Percentiles rank a stretch among this genome's conserved stretches.
These are phyloP conservation scores for Calosoma granatense DNA, from an alignment of 1,140 invertebrate genomes.

Conservation along the genomic window DNA sequence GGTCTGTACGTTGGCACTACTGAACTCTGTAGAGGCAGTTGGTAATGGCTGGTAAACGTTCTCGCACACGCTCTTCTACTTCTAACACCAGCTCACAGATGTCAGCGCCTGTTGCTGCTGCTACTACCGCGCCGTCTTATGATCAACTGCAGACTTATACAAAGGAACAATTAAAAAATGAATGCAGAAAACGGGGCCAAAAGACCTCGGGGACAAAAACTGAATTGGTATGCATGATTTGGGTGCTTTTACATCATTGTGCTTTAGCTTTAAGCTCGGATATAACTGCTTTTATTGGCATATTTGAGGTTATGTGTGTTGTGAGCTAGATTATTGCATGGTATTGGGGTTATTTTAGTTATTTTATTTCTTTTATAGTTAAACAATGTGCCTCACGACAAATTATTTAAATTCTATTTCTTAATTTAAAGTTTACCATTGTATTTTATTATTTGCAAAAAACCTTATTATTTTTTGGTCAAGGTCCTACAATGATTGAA, in stretches of 20 bases:
- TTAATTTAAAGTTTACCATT: too few species aligned
- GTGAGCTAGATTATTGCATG: too few species aligned
- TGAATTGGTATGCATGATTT: conserved; percentile 42
- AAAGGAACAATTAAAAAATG: conserved; percentile 48
- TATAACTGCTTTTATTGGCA: conserved; percentile 9
- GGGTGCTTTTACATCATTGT: conserved; percentile 14
- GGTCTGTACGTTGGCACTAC: not conserved
- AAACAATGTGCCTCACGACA: too few species aligned
- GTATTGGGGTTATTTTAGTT: too few species aligned
- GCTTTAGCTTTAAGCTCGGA: conserved; percentile 13
- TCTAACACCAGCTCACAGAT: not conserved
- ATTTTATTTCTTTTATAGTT: too few species aligned
- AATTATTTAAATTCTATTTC: too few species aligned
- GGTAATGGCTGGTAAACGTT: not conserved
- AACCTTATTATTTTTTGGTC: too few species aligned
- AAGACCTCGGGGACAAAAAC: conserved; percentile 49
- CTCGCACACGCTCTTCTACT: not conserved
- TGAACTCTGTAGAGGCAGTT: not conserved
- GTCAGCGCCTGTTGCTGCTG: not conserved
- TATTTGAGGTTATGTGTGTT: not conserved
- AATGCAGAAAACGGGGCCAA: conserved; percentile 48
- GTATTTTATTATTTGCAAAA: too few species aligned
- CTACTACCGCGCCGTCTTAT: conserved; percentile 17
- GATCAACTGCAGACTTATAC: conserved; percentile 42
- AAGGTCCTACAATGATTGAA: too few species aligned